These are phyloP conservation scores for Botrylloides violaceus DNA, from an alignment of 23 tunicate species.

Conservation along the genomic window DNA sequence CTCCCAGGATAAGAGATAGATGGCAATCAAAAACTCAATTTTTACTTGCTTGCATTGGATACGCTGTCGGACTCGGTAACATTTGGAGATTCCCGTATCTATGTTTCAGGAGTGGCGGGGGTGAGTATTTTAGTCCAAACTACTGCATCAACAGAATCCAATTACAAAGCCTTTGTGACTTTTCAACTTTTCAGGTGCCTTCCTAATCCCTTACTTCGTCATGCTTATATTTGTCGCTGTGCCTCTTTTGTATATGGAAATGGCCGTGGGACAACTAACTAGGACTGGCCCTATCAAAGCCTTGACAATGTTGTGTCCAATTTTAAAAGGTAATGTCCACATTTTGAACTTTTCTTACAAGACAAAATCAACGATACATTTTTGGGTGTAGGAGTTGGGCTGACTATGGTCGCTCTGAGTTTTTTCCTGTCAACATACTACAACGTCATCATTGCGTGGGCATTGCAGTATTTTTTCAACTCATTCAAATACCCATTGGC, in stretches of 20 bases:
- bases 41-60: slow-evolving; percentile 28
- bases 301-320: slow-evolving; percentile 53
- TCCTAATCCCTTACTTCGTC: slow-evolving; percentile 75
- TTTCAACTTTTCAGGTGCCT: slow-evolving; percentile 39
- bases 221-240: slow-evolving; percentile 72
- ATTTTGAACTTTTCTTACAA: too few species aligned
- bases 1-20: not conserved
- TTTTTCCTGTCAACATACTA: slow-evolving; percentile 77
- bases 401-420: slow-evolving; percentile 70
- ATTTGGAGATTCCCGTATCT: slow-evolving; percentile 30
- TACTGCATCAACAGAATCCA: not conserved
- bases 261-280: slow-evolving; percentile 84
- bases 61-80: slow-evolving; percentile 21
- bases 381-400: slow-evolving; percentile 53
- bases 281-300: slow-evolving; percentile 77
- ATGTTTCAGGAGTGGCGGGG: slow-evolving; percentile 21
- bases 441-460: slow-evolving; percentile 83
- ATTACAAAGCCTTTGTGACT: not conserved
- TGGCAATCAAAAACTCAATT: slow-evolving; percentile 17
- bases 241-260: slow-evolving; percentile 81
- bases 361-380: too few species aligned
- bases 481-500: slow-evolving; percentile 60
- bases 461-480: slow-evolving; percentile 73
- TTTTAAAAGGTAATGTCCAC: slow-evolving; percentile 67
- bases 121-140: not conserved